Evolutionary conservation across 2,888 invertebrate species (phyloP).

Genomic region (Drosophila histrio): DNA sequence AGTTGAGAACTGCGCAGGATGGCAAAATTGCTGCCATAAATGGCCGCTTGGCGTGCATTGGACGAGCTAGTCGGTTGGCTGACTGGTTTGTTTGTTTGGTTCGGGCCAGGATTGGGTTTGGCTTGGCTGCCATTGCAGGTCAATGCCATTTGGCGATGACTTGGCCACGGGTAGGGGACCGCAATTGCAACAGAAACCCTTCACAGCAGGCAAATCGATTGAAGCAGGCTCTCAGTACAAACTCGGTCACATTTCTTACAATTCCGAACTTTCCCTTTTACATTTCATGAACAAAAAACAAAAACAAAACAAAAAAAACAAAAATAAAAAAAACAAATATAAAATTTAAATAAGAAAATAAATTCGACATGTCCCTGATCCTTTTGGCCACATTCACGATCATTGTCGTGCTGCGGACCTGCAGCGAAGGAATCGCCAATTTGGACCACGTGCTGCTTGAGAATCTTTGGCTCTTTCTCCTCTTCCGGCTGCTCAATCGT

Average conservation of each 20-base stretch:
- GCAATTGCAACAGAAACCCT: constrained; percentile 18
- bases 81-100: background rate
- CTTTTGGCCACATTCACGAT: constrained; percentile 10
- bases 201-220: constrained; percentile 51
- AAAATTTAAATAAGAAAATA: background rate
- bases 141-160: constrained; percentile 61
- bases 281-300: background rate
- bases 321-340: background rate
- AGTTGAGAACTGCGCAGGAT: constrained; percentile 65
- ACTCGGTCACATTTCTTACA: background rate
- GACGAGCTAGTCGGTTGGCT: constrained; percentile 4
- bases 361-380: constrained; percentile 16
- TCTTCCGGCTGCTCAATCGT: background rate
- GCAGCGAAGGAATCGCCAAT: background rate
- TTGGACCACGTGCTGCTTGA: background rate
- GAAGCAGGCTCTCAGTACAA: constrained; percentile 21
- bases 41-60: constrained; percentile 52
- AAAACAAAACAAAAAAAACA: background rate
- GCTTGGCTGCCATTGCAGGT: constrained; percentile 49
- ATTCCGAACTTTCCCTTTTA: background rate
- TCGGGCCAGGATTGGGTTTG: background rate
- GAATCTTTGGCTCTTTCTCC: background rate
- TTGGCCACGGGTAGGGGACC: constrained; percentile 11
- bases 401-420: background rate
- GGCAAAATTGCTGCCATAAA: constrained; percentile 65